Evolutionary conservation across 2,797 vertebrate species (phyloP).

Genomic region (Artibeus jamaicensis): DNA sequence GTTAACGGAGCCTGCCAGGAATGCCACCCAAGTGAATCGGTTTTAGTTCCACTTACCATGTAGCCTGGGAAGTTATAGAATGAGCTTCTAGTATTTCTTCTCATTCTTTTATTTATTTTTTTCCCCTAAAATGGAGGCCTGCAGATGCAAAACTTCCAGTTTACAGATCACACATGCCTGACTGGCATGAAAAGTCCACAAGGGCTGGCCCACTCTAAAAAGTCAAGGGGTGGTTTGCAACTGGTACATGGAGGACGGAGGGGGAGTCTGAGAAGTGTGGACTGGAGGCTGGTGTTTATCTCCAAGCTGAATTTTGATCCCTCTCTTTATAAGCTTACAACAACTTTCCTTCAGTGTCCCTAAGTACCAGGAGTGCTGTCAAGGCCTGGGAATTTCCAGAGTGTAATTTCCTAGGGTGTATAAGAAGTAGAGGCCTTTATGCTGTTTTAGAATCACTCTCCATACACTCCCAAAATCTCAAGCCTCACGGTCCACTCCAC

Average conservation of each 20-base stretch:
- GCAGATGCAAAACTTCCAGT: neutral
- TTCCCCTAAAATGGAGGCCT: neutral
- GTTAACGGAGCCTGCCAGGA: neutral
- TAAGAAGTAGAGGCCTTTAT: no score
- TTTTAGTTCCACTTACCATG: neutral
- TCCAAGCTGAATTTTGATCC: neutral
- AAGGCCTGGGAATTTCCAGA: neutral
- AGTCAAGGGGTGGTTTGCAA: neutral
- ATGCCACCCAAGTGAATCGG: neutral
- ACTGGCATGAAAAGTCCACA: neutral
- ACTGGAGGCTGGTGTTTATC: neutral
- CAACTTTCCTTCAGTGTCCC: neutral
- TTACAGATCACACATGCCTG: neutral
- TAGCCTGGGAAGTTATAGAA: neutral
- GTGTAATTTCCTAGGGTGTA: neutral
- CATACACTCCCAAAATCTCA: no score
- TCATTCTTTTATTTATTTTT: neutral
- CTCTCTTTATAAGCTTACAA: neutral
- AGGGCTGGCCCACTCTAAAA: neutral
- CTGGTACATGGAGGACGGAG: neutral
- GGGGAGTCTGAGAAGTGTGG: neutral
- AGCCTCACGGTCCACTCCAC: neutral
- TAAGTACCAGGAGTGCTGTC: neutral
- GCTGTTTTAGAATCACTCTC: neutral
- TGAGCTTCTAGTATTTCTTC: neutral